These are phyloP conservation scores for Lagodon rhomboides DNA, from an alignment of 2,797 vertebrate genomes.

Conservation along the genomic window DNA sequence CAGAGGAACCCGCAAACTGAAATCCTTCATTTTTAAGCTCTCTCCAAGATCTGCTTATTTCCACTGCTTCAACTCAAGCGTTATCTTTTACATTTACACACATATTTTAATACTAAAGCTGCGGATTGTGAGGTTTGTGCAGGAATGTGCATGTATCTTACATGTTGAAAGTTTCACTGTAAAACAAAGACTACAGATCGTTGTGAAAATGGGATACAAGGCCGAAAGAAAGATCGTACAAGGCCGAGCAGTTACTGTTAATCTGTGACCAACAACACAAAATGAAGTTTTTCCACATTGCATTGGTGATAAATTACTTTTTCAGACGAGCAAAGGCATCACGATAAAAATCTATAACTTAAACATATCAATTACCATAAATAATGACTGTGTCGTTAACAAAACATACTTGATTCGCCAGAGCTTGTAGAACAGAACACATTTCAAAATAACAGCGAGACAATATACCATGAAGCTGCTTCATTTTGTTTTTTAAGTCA, in stretches of 20 bases:
- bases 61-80: constrained; percentile 32
- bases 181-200: constrained; percentile 48
- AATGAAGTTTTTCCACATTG: constrained; percentile 54
- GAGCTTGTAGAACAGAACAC: constrained; percentile 62
- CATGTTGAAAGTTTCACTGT: constrained; percentile 35
- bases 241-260: constrained; percentile 52
- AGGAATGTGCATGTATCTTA: constrained; percentile 54
- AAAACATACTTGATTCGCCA: constrained; percentile 61
- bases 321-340: constrained; percentile 71
- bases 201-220: constrained; percentile 13
- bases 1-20: constrained; percentile 18
- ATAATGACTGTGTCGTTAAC: constrained; percentile 73
- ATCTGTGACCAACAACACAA: constrained; percentile 46
- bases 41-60: constrained; percentile 47
- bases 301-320: constrained; percentile 56
- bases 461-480: constrained; percentile 60
- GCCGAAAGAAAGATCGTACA: constrained; percentile 17
- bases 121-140: constrained; percentile 43
- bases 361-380: constrained; percentile 77
- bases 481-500: constrained; percentile 49
- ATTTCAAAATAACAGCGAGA: constrained; percentile 63
- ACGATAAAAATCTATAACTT: constrained; percentile 79
- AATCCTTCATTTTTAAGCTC: constrained; percentile 63
- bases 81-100: constrained; percentile 40
- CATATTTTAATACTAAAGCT: constrained; percentile 61